Evolutionary conservation across 2,888 invertebrate species (phyloP), one percentile per base, ranked within the genome.

Genomic region (Morpho deidamia): DNA sequence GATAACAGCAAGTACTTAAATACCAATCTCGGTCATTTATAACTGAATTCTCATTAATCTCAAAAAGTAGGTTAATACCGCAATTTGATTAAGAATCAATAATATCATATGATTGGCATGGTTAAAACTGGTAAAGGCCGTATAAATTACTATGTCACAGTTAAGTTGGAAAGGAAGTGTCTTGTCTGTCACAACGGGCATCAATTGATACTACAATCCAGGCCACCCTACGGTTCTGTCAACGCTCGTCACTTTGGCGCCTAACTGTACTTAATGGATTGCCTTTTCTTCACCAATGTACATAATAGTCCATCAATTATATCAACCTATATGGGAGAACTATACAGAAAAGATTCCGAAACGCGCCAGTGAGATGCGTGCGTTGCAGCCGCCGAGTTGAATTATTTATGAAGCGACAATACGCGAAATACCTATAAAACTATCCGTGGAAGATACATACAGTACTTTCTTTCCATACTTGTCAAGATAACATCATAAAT

Each of bases 321-420:
- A 33, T 14, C 12, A 8, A 34, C 38, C 10, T 39, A 42, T 55
- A 45, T 38, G 38, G 40, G n/a, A 44, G 46, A 37, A 42, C 23
- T 44, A 32, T 48, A 14, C 37, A 42, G 38, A 44, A 37, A 48
- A 44, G 42, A 53, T 55, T 45, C 44, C 40, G 23, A 23, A 51
- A 43, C 46, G 55, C 51, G 55, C 53, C 45, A 44, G 51, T 48
- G 32, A 58, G 57, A 51, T 61, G 61, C 61, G 61, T 61, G 61
- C 57, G 45, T 43, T 41, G 43, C 34, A 53, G 50, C 53, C 52
- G 50, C 53, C 52, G 59, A 43, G 50, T 55, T 64, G 62, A 78
- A 81, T 79, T 68, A 81, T 80, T 72, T 73, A 80, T 76, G 66
- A 71, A 64, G 59, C 61, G 65, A 72, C 71, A 62, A 57, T 59